Percentiles rank a stretch among this genome's conserved stretches.
These are phyloP conservation scores for Argyresthia goedartella DNA, from an alignment of 2,888 invertebrate genomes.

Conservation along the genomic window DNA sequence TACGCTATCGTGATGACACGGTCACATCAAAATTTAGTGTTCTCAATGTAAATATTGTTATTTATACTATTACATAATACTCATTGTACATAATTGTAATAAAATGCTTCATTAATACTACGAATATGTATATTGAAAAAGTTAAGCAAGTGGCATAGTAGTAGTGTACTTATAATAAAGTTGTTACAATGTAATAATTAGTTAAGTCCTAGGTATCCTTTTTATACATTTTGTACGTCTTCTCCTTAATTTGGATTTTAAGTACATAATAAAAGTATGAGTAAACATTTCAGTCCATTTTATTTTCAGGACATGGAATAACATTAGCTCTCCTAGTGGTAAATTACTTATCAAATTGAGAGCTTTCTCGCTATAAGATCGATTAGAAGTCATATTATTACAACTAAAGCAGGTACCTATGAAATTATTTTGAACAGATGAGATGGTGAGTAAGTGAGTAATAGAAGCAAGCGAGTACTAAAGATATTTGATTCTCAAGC, in stretches of 20 bases:
- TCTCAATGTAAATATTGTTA: constrained; percentile 54
- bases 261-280: constrained; percentile 2
- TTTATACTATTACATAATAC: constrained; percentile 34
- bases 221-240: constrained; percentile 22
- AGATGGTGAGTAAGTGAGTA: too few species aligned
- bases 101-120: background rate
- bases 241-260: background rate
- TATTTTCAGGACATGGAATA: too few species aligned
- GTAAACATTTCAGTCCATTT: background rate
- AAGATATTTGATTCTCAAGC: too few species aligned
- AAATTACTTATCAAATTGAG: background rate
- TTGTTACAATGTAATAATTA: too few species aligned
- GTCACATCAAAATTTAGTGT: constrained; percentile 2
- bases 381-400: too few species aligned
- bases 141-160: background rate
- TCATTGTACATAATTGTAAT: constrained; percentile 7
- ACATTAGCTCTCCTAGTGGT: too few species aligned
- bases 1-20: background rate
- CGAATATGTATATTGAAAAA: background rate
- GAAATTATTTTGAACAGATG: too few species aligned
- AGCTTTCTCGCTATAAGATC: too few species aligned
- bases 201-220: constrained; percentile 4
- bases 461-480: too few species aligned
- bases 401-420: too few species aligned
- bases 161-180: too few species aligned